These are phyloP conservation scores for Bombus turneri DNA, from an alignment of 1,140 invertebrate genomes.

Conservation along the genomic window DNA sequence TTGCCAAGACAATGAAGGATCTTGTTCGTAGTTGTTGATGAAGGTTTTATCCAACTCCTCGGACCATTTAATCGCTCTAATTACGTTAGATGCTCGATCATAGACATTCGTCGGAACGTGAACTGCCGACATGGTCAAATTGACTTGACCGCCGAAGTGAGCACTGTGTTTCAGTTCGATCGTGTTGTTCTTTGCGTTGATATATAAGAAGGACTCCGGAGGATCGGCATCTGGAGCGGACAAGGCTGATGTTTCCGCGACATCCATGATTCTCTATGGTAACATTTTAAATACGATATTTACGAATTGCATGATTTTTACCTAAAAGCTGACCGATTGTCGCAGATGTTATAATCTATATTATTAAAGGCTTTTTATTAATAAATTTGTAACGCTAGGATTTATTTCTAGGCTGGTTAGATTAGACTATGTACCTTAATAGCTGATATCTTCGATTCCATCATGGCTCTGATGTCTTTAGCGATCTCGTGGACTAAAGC, in stretches of 20 bases:
- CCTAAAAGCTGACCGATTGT: too few relatives aligned
- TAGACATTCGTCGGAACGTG: constrained; percentile 98
- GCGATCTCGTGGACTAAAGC: constrained; percentile 89
- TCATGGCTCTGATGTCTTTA: constrained; percentile 90
- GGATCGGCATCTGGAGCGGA: constrained; percentile 84
- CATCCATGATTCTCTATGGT: constrained; percentile 89
- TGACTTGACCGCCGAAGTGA: constrained; percentile 92
- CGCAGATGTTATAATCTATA: background rate
- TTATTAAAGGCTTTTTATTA: background rate
- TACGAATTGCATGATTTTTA: too few relatives aligned
- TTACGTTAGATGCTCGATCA: constrained; percentile 84
- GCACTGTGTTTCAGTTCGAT: constrained; percentile 86
- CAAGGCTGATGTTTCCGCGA: constrained; percentile 89
- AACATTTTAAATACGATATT: background rate
- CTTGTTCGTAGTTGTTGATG: constrained; percentile 92
- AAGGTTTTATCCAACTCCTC: constrained; percentile 94
- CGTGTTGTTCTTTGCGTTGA: constrained; percentile 88
- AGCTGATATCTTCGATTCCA: constrained; percentile 92
- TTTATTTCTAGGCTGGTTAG: too few relatives aligned
- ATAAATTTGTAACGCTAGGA: too few relatives aligned
- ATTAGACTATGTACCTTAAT: constrained; percentile 84
- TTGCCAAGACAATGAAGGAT: constrained; percentile 96
- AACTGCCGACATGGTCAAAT: constrained; percentile 92
- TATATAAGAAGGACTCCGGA: constrained; percentile 86
- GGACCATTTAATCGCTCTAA: constrained; percentile 86